A percentile compares a stretch with the other conserved stretches of the same genome.
Conservation (phyloP, 1,140 invertebrate genomes). For the Drosophila bocki region DNA sequence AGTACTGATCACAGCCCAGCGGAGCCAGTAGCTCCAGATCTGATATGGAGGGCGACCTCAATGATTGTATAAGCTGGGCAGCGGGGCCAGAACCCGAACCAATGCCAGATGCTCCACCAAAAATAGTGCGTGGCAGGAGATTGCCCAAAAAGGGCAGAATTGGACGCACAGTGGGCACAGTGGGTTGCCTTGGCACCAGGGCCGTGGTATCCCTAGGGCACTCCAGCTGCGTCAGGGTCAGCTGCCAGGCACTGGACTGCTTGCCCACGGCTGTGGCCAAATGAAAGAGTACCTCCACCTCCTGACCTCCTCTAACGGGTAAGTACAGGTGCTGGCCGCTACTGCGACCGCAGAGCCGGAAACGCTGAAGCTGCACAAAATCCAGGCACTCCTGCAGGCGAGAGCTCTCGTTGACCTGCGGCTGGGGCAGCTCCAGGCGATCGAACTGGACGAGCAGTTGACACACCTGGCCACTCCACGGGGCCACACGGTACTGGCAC, state of each 20-base stretch:
- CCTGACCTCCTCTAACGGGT: slow-evolving; percentile 51
- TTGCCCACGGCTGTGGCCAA: slow-evolving; percentile 36
- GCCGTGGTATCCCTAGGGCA: slow-evolving; percentile 38
- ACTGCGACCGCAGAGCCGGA: slow-evolving; percentile 65
- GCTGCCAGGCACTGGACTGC: slow-evolving; percentile 58
- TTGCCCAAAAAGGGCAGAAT: slow-evolving; percentile 59
- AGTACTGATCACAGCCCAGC: slow-evolving; percentile 71
- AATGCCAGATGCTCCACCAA: slow-evolving; percentile 37
- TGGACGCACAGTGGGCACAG: slow-evolving; percentile 44
- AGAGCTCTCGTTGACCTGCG: slow-evolving; percentile 58
- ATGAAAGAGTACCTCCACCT: slow-evolving; percentile 55
- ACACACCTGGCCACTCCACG: slow-evolving; percentile 72
- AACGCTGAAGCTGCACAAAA: slow-evolving; percentile 74
- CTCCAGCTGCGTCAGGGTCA: slow-evolving; percentile 71
- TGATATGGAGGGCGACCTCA: slow-evolving; percentile 33
- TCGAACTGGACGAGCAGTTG: slow-evolving; percentile 75
- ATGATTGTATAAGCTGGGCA: slow-evolving; percentile 50
- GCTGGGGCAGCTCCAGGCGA: slow-evolving; percentile 72
- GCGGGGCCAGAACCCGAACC: slow-evolving; percentile 54
- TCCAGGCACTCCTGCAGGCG: slow-evolving; percentile 58
- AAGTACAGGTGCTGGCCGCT: slow-evolving; percentile 72
- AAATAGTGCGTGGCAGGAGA: slow-evolving; percentile 65
- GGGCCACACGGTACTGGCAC: slow-evolving; percentile 67
- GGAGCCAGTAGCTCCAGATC: slow-evolving; percentile 65
- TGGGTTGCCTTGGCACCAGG: slow-evolving; percentile 9